A percentile compares a stretch with the other conserved stretches of the same genome.
These are phyloP conservation scores for Gasterosteus nipponicus DNA, from an alignment of 2,113 vertebrate genomes.

Conservation along the genomic window DNA sequence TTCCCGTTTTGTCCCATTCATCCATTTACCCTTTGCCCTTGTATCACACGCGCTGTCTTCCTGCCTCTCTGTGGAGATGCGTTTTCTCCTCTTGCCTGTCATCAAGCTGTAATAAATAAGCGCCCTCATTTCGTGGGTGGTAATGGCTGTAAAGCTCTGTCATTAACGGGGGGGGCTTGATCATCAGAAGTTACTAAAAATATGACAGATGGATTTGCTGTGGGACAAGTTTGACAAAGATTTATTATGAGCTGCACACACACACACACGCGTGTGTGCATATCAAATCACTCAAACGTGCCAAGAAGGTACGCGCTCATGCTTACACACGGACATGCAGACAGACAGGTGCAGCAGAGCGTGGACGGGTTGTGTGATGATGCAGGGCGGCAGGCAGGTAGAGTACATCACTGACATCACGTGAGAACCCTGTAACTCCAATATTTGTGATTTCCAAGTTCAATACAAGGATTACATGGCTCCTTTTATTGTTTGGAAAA, in stretches of 20 bases:
- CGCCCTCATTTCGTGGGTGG: slow-evolving; percentile 61
- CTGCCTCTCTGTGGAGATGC: slow-evolving; percentile 27
- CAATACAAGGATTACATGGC: slow-evolving; percentile 38
- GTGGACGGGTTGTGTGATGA: slow-evolving; percentile 54
- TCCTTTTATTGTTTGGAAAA: slow-evolving; percentile 28
- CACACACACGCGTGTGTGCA: slow-evolving; percentile 16
- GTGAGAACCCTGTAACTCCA: slow-evolving; percentile 22
- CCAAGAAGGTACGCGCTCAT: slow-evolving; percentile 13
- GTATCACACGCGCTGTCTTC: slow-evolving; percentile 21
- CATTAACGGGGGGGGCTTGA: slow-evolving; percentile 42
- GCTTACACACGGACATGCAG: slow-evolving; percentile 27
- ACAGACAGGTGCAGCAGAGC: slow-evolving; percentile 63
- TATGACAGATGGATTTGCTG: slow-evolving; percentile 45
- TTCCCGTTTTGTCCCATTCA: slow-evolving; percentile 51
- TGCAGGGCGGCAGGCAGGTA: slow-evolving; percentile 37
- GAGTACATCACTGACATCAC: slow-evolving; percentile 33
- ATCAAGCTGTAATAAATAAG: slow-evolving; percentile 68
- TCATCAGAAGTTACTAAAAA: slow-evolving; percentile 49
- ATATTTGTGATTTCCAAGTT: slow-evolving; percentile 38
- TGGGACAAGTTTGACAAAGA: slow-evolving; percentile 37
- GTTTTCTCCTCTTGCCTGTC: slow-evolving; percentile 44
- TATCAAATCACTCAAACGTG: slow-evolving; percentile 46
- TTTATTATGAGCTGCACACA: slow-evolving; percentile 24
- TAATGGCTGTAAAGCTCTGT: slow-evolving; percentile 46
- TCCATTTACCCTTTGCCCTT: slow-evolving; percentile 44